These are phyloP conservation scores for Sebastes schlegelii DNA, from an alignment of 2,113 vertebrate genomes.

Conservation along the genomic window DNA sequence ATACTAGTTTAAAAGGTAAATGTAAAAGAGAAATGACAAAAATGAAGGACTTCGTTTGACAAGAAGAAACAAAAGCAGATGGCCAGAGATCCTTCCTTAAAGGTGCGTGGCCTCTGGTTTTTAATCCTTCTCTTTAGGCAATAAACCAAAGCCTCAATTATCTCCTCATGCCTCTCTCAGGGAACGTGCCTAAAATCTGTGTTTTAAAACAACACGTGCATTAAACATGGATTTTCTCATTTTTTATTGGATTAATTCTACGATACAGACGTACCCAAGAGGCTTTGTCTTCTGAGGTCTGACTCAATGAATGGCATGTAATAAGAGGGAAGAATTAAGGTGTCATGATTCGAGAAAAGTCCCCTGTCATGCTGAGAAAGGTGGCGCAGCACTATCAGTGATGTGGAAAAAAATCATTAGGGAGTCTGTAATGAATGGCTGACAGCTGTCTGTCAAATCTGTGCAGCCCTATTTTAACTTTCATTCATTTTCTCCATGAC, in stretches of 20 bases:
- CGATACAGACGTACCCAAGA: background rate
- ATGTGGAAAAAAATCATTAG: conserved; percentile 59
- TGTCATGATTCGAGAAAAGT: conserved; percentile 62
- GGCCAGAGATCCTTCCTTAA: conserved; percentile 71
- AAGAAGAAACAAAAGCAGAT: conserved; percentile 59
- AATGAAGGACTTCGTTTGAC: background rate
- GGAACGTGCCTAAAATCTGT: background rate
- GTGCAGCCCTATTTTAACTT: conserved; percentile 35
- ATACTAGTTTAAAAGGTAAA: background rate
- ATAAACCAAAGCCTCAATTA: conserved; percentile 61
- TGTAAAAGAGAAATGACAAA: background rate
- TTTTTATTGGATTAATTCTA: background rate
- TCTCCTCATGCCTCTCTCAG: conserved; percentile 35
- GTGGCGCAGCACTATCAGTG: conserved; percentile 36
- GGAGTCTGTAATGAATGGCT: conserved; percentile 55
- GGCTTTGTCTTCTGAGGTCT: conserved; percentile 22
- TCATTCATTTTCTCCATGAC: conserved; percentile 64
- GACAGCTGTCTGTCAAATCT: conserved; percentile 77
- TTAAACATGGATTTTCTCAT: background rate
- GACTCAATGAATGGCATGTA: conserved; percentile 55
- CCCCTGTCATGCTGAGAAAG: conserved; percentile 36
- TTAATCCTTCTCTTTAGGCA: conserved; percentile 52
- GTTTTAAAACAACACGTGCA: conserved; percentile 1
- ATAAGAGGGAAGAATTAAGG: conserved; percentile 63
- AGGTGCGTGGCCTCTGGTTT: conserved; percentile 65